These are phyloP conservation scores for Phrynosoma blainvillii DNA, from an alignment of 2,113 vertebrate genomes.

Conservation along the genomic window DNA sequence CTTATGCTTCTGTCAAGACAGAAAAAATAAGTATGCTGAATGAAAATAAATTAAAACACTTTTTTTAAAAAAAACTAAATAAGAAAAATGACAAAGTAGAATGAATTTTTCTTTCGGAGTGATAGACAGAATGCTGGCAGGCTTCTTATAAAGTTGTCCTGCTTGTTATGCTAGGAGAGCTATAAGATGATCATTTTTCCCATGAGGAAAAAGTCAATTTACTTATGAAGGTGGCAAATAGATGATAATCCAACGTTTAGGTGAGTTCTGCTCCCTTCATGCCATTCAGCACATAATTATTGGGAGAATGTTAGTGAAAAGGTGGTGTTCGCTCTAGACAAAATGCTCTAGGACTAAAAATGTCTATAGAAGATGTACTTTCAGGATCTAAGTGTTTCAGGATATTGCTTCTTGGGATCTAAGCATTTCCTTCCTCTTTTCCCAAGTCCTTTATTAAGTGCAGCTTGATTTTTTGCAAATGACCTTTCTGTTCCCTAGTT, in stretches of 20 bases:
- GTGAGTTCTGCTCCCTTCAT: constrained; percentile 30
- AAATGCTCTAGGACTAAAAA: constrained; percentile 16
- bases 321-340: constrained; percentile 3
- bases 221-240: constrained; percentile 17
- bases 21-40: constrained; percentile 14
- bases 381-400: too few species aligned
- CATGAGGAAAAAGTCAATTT: constrained; percentile 31
- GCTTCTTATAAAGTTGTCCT: constrained; percentile 15
- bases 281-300: neutral
- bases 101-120: constrained; percentile 7
- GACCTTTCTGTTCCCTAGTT: constrained; percentile 58
- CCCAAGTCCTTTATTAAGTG: constrained; percentile 33
- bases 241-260: constrained; percentile 20
- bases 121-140: constrained; percentile 2
- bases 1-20: constrained; percentile 42
- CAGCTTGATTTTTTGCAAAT: constrained; percentile 16
- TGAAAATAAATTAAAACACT: constrained; percentile 33
- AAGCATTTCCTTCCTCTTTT: constrained; percentile 21
- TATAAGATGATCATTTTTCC: constrained; percentile 34
- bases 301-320: neutral
- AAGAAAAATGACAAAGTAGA: constrained; percentile 3
- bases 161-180: constrained; percentile 20
- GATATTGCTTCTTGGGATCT: constrained; percentile 22
- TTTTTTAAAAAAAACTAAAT: constrained; percentile 10
- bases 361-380: constrained; percentile 27